phyloP scores from a whole-genome alignment of 2,888 invertebrate genomes.

The Ochropacha duplaris region DNA sequence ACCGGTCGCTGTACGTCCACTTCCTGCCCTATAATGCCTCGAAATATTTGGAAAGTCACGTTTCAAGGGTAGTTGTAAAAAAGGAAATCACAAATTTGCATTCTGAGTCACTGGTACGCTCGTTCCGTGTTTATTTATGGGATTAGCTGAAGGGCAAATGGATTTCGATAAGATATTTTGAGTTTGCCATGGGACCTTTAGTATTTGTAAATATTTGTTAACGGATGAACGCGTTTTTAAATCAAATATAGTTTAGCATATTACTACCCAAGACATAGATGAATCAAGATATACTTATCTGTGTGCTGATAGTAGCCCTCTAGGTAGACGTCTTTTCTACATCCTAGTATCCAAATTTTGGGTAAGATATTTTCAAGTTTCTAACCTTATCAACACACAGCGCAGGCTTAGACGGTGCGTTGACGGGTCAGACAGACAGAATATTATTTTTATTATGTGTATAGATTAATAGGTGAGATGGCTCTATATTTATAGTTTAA shows the following conservation, averaged over 20 bases:
- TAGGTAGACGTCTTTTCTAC: too few species aligned
- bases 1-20: constrained; percentile 25
- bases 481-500: too few species aligned
- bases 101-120: constrained; percentile 25
- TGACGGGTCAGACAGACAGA: too few species aligned
- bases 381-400: too few species aligned
- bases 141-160: constrained; percentile 52
- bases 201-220: constrained; percentile 32
- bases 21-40: constrained; percentile 40
- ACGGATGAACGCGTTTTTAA: constrained; percentile 42
- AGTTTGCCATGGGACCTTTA: neutral
- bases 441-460: too few species aligned
- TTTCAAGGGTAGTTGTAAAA: constrained; percentile 55
- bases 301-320: too few species aligned
- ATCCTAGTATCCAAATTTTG: too few species aligned
- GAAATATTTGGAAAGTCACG: constrained; percentile 51
- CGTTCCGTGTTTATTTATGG: constrained; percentile 56
- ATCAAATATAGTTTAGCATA: constrained; percentile 55
- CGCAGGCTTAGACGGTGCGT: too few species aligned
- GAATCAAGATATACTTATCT: neutral
- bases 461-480: too few species aligned
- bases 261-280: constrained; percentile 19
- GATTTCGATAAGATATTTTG: constrained; percentile 11
- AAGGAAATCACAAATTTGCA: constrained; percentile 47
- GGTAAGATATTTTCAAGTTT: too few species aligned